phyloP scores from a whole-genome alignment of 2,113 vertebrate genomes.

The human region GRCh38 chr6:12717501-12718000 shows the following conservation, averaged over 20 bases:
- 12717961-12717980: slow-evolving; percentile 1
- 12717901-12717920: slow-evolving; percentile 50
- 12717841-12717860: slow-evolving; percentile 40
- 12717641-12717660: slow-evolving; percentile 84
- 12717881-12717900: slow-evolving; percentile 53
- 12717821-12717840: slow-evolving; percentile 37
- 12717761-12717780: slow-evolving; percentile 72
- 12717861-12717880: slow-evolving; percentile 57
- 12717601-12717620: slow-evolving; percentile 87
- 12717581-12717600: slow-evolving; percentile 86
- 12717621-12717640: slow-evolving; percentile 87
- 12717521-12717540: slow-evolving; percentile 85
- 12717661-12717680: slow-evolving; percentile 84
- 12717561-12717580: slow-evolving; percentile 87
- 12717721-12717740: slow-evolving; percentile 40
- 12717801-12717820: slow-evolving; percentile 72
- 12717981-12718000: slow-evolving; percentile 26
- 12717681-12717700: slow-evolving; percentile 77
- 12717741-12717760: slow-evolving; percentile 84
- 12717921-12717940: slow-evolving; percentile 42
- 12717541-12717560: slow-evolving; percentile 90
- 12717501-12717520: slow-evolving; percentile 77
- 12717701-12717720: slow-evolving; percentile 63
- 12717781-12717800: slow-evolving; percentile 78
- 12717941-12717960: slow-evolving; percentile 5